These are phyloP conservation scores for Dascillus cervinus DNA, from an alignment of 2,888 invertebrate species.

Conservation along the genomic window DNA sequence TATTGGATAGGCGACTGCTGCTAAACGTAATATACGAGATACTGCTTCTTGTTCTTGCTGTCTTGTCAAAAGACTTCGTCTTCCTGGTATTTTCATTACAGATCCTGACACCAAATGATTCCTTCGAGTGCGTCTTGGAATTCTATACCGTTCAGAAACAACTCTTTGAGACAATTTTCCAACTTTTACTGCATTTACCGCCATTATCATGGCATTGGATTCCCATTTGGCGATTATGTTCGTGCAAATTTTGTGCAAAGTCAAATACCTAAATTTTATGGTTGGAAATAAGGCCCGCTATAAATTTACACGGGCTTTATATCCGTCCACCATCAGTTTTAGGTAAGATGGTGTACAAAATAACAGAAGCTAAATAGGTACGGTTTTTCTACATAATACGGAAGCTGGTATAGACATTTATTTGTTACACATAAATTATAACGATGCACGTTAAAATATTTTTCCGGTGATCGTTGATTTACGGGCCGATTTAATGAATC, in stretches of 20 bases:
- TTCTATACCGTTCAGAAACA: slow-evolving; percentile 4
- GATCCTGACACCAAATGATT: slow-evolving; percentile 4
- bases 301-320: no score
- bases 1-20: slow-evolving; percentile 7
- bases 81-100: slow-evolving; percentile 3
- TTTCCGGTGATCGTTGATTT: no score
- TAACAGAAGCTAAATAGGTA: no score
- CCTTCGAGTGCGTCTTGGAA: slow-evolving; percentile 7
- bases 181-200: slow-evolving; percentile 5
- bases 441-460: no score
- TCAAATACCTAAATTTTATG: not conserved
- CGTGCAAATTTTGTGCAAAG: slow-evolving; percentile 2
- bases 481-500: no score
- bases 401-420: no score
- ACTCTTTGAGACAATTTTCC: slow-evolving; percentile 5
- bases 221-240: slow-evolving; percentile 6
- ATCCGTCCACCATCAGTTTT: no score
- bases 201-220: slow-evolving; percentile 1
- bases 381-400: no score
- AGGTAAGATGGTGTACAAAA: no score
- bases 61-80: slow-evolving; percentile 5
- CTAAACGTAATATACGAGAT: slow-evolving; percentile 9
- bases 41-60: slow-evolving; percentile 13
- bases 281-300: slow-evolving; percentile 3
- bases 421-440: no score